Evolutionary conservation across 2,113 vertebrate species (phyloP).

Genomic region (Vulpes ferrilata): DNA sequence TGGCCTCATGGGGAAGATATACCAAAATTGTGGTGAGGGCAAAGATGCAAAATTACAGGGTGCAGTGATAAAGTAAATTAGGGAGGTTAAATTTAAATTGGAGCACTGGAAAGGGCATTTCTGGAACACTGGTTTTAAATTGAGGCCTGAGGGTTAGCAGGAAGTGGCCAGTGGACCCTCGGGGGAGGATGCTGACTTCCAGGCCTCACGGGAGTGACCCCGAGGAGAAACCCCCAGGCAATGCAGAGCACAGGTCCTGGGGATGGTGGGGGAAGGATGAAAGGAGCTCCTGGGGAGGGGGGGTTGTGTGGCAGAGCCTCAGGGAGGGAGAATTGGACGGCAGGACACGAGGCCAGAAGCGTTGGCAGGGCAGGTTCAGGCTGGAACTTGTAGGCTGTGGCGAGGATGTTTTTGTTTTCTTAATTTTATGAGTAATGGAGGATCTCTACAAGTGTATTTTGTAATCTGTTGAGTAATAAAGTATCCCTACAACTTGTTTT

Average conservation of each 20-base stretch:
- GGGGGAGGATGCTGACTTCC: rapidly evolving
- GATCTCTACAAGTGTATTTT: not conserved
- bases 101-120: not conserved
- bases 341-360: not conserved
- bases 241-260: rapidly evolving
- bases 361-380: not conserved
- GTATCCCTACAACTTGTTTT: not conserved
- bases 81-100: not conserved
- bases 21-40: not conserved
- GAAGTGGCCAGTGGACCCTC: not conserved
- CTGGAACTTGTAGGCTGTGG: too few relatives aligned
- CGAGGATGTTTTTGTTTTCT: not conserved
- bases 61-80: not conserved
- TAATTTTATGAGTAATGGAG: slow-evolving; percentile 16
- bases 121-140: not conserved
- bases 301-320: rapidly evolving
- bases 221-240: not conserved
- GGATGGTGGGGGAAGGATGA: not conserved
- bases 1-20: not conserved
- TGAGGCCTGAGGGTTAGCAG: not conserved
- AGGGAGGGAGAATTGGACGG: rapidly evolving
- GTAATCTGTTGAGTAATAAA: slow-evolving; percentile 22
- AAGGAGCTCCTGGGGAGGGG: not conserved
- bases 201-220: not conserved
- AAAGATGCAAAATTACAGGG: not conserved